Evolutionary conservation across 2,113 vertebrate genomes (phyloP).

Genomic region (Eolophus roseicapilla): DNA sequence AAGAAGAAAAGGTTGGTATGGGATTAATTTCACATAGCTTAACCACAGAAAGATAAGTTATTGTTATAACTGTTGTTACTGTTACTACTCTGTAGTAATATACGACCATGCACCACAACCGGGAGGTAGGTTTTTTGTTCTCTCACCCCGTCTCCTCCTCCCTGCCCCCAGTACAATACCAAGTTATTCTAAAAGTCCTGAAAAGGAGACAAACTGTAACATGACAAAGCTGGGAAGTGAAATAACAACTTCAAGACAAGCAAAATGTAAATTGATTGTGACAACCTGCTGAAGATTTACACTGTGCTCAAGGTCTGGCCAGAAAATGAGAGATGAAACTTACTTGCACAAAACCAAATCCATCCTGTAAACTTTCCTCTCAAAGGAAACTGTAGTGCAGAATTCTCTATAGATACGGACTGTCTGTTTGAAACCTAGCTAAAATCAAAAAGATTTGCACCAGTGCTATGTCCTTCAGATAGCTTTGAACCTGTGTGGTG

Average conservation of each 20-base stretch:
- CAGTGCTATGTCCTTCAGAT: not conserved
- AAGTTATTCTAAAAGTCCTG: not conserved
- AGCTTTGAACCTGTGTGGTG: not conserved
- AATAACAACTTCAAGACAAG: not conserved
- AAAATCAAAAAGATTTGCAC: not conserved
- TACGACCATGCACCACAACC: not conserved
- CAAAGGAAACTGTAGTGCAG: not conserved
- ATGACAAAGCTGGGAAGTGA: not conserved
- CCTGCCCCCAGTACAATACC: accelerated
- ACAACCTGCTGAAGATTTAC: not conserved
- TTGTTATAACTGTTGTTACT: not conserved
- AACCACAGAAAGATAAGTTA: not conserved
- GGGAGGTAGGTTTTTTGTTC: accelerated
- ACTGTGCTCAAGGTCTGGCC: not conserved
- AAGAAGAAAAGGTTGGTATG: not conserved
- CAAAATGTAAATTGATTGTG: not conserved
- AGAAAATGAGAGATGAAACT: not conserved
- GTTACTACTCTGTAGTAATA: not conserved
- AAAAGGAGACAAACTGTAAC: not conserved
- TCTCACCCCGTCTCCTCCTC: not conserved
- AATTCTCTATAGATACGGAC: not conserved
- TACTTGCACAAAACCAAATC: not conserved
- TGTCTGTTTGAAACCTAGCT: not conserved
- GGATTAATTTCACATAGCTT: not conserved
- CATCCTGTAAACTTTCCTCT: not conserved